Percentiles rank a stretch among this genome's conserved stretches.
phyloP scores from a whole-genome alignment of 2,113 vertebrate genomes.

The Hydropotes inermis region DNA sequence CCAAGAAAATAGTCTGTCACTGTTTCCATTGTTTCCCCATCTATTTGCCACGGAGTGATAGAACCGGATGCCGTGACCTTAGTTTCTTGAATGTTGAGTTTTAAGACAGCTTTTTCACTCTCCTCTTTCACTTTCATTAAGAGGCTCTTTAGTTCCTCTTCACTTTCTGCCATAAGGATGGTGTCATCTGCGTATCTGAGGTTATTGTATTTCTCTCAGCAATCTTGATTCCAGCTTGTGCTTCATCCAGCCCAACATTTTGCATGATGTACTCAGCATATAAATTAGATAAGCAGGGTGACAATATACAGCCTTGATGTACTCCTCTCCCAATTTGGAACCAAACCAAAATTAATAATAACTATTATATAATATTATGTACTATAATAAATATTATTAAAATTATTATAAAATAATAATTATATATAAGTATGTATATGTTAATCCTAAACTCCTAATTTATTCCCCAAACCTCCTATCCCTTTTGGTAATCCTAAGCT shows the following conservation, averaged over 20 bases:
- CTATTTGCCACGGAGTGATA: background rate
- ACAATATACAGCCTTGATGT: background rate
- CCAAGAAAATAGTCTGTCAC: background rate
- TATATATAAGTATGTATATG: background rate
- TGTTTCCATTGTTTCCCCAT: background rate
- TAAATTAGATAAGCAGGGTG: background rate
- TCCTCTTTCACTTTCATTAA: background rate
- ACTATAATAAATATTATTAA: background rate
- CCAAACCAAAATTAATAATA: background rate
- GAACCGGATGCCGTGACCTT: background rate
- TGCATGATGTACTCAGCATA: background rate
- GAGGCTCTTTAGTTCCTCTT: background rate
- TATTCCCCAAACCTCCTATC: background rate
- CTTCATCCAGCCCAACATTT: background rate
- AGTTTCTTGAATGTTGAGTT: background rate
- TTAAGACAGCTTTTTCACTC: background rate
- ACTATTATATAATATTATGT: background rate
- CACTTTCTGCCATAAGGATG: background rate
- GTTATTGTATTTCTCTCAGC: background rate
- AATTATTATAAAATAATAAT: background rate
- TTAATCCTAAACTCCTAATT: background rate
- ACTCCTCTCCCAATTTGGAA: background rate
- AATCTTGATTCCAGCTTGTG: background rate
- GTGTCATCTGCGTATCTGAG: background rate
- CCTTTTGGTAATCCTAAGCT: background rate